Conservation (phyloP, 2,113 vertebrate genomes). For the Nestor notabilis region DNA sequence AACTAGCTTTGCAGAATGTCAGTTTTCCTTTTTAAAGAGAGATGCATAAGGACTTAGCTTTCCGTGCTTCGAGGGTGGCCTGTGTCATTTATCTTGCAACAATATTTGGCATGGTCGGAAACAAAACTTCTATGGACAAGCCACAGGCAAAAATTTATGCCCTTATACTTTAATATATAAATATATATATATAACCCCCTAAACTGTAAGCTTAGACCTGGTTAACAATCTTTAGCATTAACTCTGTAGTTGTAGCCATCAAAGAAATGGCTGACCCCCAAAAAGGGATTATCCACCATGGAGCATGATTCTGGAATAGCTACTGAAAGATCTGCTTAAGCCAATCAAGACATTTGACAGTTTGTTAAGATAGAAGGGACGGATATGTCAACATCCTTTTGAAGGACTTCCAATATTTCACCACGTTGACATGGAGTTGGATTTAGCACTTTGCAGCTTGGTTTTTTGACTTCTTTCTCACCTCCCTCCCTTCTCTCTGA, state of each 20-base stretch:
- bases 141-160: not conserved
- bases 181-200: not conserved
- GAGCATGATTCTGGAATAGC: not conserved
- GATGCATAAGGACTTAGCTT: not conserved
- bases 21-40: not conserved
- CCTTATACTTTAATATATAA: not conserved
- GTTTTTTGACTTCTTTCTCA: not conserved
- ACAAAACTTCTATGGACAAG: not conserved
- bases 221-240: not conserved
- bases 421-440: not conserved
- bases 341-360: not conserved
- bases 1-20: not conserved
- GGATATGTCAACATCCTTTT: not conserved
- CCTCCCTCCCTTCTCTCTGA: not conserved
- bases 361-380: not conserved
- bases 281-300: not conserved
- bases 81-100: not conserved
- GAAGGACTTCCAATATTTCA: not conserved
- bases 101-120: not conserved
- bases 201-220: not conserved
- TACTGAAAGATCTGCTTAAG: not conserved
- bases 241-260: not conserved
- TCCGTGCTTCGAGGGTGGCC: not conserved
- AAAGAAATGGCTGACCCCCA: not conserved
- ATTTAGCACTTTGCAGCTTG: not conserved